Conservation (phyloP, 2,797 vertebrate species). For the Paguma larvata region DNA sequence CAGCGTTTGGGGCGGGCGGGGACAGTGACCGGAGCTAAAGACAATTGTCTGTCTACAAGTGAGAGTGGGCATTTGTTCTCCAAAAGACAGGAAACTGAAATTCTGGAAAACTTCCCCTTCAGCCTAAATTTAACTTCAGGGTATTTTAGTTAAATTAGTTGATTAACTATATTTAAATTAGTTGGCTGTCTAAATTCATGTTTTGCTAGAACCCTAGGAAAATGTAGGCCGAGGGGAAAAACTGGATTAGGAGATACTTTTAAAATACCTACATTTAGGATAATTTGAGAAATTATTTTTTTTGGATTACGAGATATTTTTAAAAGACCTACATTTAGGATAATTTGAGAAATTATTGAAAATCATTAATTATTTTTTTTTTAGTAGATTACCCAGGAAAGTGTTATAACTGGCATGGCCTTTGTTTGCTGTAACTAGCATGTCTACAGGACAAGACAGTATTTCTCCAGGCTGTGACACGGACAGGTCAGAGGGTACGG, state of each 20-base stretch:
- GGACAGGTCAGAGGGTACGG: conserved; percentile 53
- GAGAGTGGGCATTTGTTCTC: not conserved
- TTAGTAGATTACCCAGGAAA: conserved; percentile 64
- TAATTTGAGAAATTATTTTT: not conserved
- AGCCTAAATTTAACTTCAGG: conserved; percentile 52
- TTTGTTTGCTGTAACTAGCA: conserved; percentile 57
- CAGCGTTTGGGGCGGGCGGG: conserved; percentile 71
- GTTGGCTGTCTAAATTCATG: conserved; percentile 66
- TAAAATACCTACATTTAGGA: conserved; percentile 22
- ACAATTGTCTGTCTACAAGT: conserved; percentile 77
- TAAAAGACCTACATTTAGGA: conserved; percentile 31
- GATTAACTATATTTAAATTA: conserved; percentile 7
- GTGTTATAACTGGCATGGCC: conserved; percentile 23
- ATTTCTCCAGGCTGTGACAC: conserved; percentile 59
- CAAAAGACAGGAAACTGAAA: conserved; percentile 42
- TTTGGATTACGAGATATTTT: not conserved
- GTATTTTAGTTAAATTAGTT: not conserved
- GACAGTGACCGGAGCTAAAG: conserved; percentile 89
- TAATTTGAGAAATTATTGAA: conserved; percentile 11
- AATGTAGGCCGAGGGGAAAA: conserved; percentile 20
- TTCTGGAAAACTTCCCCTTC: conserved; percentile 52
- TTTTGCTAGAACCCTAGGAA: not conserved
- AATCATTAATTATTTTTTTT: not conserved
- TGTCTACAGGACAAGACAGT: conserved; percentile 35
- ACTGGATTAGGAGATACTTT: not conserved